A percentile compares a stretch with the other conserved stretches of the same genome.
These are phyloP conservation scores for Callitettix versicolor DNA, from an alignment of 1,140 invertebrate genomes.

Conservation along the genomic window DNA sequence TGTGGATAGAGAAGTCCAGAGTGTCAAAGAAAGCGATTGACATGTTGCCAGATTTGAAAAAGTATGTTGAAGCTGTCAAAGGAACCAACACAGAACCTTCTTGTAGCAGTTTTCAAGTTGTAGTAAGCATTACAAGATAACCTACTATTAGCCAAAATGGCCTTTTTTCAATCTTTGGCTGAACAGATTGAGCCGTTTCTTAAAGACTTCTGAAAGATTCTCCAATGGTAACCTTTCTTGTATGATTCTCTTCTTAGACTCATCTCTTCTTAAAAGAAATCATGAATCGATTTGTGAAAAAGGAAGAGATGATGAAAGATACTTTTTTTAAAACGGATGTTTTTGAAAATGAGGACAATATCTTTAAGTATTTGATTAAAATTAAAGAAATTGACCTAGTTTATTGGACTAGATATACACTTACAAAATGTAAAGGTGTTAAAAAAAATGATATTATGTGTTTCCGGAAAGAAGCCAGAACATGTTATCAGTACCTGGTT, in stretches of 20 bases:
- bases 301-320: background rate
- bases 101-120: background rate
- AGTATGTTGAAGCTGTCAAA: background rate
- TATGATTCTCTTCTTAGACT: background rate
- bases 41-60: background rate
- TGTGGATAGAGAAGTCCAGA: slow-evolving; percentile 23
- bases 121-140: slow-evolving; percentile 16
- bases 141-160: slow-evolving; percentile 23
- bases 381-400: background rate
- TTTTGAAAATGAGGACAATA: background rate
- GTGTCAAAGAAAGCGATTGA: slow-evolving; percentile 21
- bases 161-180: slow-evolving; percentile 22
- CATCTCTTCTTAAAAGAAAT: background rate
- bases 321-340: background rate
- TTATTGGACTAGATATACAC: too few relatives aligned
- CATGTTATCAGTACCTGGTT: too few relatives aligned
- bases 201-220: slow-evolving; percentile 15
- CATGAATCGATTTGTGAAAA: background rate
- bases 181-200: slow-evolving; percentile 22
- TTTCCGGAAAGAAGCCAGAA: too few relatives aligned
- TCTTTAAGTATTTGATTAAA: background rate
- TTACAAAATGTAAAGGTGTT: too few relatives aligned
- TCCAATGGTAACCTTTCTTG: slow-evolving; percentile 18
- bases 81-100: background rate
- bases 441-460: too few relatives aligned